These are phyloP conservation scores for Acheta domesticus DNA, from an alignment of 2,888 invertebrate species.

Conservation along the genomic window DNA sequence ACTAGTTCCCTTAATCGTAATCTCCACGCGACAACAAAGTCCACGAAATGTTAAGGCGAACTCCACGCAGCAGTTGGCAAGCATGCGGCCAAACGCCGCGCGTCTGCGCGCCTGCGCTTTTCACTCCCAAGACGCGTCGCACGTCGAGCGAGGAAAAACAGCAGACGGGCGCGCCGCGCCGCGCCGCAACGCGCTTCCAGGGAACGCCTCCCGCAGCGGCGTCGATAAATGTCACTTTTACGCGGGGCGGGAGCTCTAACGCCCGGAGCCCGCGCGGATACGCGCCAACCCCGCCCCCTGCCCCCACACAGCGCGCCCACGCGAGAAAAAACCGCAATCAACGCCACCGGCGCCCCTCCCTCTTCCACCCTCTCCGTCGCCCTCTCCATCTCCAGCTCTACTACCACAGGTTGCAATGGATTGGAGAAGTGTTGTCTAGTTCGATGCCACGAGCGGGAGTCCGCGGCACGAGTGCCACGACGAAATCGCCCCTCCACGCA, in stretches of 20 bases:
- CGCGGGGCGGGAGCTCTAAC: background rate
- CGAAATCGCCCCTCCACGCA: too few relatives aligned
- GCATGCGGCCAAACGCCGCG: too few relatives aligned
- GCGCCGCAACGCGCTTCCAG: background rate
- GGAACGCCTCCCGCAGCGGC: background rate
- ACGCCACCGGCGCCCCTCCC: background rate
- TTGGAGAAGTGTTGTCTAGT: too few relatives aligned
- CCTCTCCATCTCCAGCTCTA: background rate
- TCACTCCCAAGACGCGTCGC: background rate
- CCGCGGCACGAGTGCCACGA: too few relatives aligned
- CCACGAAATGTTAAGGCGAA: too few relatives aligned
- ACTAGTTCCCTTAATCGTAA: too few relatives aligned
- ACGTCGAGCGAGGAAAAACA: background rate
- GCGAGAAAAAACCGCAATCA: background rate
- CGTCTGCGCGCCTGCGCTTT: too few relatives aligned
- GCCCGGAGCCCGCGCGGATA: background rate
- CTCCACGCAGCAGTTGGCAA: too few relatives aligned
- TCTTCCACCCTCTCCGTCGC: background rate
- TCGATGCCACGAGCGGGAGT: too few relatives aligned
- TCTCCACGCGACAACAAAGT: too few relatives aligned
- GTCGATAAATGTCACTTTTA: slow-evolving; percentile 11
- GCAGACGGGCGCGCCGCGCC: background rate
- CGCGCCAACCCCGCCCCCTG: background rate
- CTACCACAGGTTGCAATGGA: too few relatives aligned
- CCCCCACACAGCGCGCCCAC: background rate